Conservation (phyloP, 2,797 vertebrate species). For the Lepilemur ruficaudatus region DNA sequence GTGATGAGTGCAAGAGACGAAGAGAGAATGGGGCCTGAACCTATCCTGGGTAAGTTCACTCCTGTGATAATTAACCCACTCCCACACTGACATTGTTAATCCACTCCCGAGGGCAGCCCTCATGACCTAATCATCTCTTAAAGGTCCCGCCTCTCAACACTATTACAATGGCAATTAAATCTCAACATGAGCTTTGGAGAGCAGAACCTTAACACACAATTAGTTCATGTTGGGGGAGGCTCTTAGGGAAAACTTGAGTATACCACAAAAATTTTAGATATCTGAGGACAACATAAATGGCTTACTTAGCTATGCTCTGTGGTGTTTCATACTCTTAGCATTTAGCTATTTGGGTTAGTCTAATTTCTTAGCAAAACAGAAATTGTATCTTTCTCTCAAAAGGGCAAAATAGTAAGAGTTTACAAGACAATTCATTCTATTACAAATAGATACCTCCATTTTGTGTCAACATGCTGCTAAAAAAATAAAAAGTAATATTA, state of each 20-base stretch:
- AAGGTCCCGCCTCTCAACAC: neutral
- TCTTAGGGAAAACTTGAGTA: neutral
- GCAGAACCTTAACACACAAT: neutral
- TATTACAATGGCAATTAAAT: neutral
- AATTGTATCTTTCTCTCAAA: neutral
- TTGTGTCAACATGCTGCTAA: neutral
- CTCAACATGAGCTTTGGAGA: neutral
- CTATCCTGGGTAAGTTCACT: neutral
- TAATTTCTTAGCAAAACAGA: slow-evolving; percentile 36
- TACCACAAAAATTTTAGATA: neutral
- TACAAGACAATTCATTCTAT: neutral
- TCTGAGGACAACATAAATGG: neutral
- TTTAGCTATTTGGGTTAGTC: neutral
- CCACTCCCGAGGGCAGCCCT: neutral
- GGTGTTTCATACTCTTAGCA: neutral
- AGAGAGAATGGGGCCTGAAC: neutral
- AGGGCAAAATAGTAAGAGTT: neutral
- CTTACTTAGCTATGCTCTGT: neutral
- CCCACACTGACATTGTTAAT: neutral
- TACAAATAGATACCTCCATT: neutral
- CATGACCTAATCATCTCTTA: neutral
- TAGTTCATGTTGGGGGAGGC: neutral
- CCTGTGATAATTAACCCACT: neutral
- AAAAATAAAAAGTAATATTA: neutral
- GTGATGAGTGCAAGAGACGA: neutral